phyloP scores from a whole-genome alignment of 2,888 invertebrate species.

The Lampropteryx suffumata region DNA sequence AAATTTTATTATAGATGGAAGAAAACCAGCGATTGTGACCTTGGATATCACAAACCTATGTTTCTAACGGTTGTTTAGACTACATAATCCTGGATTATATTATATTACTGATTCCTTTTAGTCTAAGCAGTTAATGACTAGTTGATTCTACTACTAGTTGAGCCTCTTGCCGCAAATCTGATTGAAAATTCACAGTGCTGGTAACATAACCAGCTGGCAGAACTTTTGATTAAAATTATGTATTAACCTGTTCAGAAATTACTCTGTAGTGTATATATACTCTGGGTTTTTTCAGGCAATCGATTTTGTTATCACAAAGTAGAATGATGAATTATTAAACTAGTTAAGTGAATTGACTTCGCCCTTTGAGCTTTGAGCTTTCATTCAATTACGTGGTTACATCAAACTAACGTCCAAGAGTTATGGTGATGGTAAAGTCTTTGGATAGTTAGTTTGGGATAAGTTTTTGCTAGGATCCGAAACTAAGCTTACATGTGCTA shows the following conservation, averaged over 20 bases:
- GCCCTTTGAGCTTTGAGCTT: conserved; percentile 20
- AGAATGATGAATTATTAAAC: conserved; percentile 29
- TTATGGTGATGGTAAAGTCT: too few relatives aligned
- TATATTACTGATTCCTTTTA: too few relatives aligned
- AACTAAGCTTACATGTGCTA: too few relatives aligned
- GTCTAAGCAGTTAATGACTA: not conserved
- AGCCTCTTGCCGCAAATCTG: not conserved
- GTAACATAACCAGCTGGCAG: not conserved
- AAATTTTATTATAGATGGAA: too few relatives aligned
- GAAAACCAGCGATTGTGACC: too few relatives aligned
- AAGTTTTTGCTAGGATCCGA: too few relatives aligned
- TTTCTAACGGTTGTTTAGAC: too few relatives aligned
- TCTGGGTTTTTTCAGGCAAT: conserved; percentile 19
- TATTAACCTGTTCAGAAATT: conserved; percentile 9
- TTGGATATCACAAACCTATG: too few relatives aligned
- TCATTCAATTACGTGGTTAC: conserved; percentile 8
- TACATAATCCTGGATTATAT: too few relatives aligned
- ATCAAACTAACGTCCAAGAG: not conserved
- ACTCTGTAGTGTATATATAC: too few relatives aligned
- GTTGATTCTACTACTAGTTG: too few relatives aligned
- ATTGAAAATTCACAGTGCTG: not conserved
- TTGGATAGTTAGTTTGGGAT: too few relatives aligned
- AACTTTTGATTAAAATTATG: conserved; percentile 1
- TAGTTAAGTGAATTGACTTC: conserved; percentile 2
- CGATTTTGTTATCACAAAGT: conserved; percentile 27